These are phyloP conservation scores for Caenorhabditis sp. DNA, from an alignment of 2,888 invertebrate species.

Conservation along the genomic window DNA sequence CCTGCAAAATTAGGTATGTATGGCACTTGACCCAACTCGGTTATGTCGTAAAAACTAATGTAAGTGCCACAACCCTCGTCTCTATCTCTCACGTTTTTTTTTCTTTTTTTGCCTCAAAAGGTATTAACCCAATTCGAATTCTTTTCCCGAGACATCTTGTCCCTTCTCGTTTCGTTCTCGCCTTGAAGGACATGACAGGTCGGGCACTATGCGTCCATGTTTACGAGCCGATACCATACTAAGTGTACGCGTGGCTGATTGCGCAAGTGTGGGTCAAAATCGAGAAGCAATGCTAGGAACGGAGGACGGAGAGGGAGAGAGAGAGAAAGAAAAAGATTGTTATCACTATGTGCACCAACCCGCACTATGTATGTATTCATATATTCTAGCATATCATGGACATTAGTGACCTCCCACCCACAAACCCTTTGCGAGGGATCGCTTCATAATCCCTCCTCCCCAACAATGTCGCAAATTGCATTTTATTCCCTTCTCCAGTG, in stretches of 20 bases:
- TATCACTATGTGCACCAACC: constrained; percentile 36
- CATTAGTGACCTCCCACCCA: background rate
- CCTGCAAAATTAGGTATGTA: constrained; percentile 38
- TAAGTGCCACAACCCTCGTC: constrained; percentile 17
- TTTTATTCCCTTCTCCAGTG: background rate
- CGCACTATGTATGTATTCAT: constrained; percentile 5
- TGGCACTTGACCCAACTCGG: constrained; percentile 48
- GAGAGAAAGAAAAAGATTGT: constrained; percentile 12
- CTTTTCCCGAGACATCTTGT: constrained; percentile 22
- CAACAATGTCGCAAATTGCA: constrained; percentile 23
- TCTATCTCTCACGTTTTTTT: constrained; percentile 1
- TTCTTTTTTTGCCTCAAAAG: constrained; percentile 26
- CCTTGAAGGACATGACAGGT: constrained; percentile 18
- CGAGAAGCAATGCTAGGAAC: too few relatives aligned
- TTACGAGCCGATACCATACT: constrained; percentile 44
- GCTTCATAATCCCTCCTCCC: background rate
- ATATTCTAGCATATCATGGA: background rate
- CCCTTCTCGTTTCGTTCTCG: constrained; percentile 12
- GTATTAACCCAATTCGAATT: constrained; percentile 53
- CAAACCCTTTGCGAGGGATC: constrained; percentile 1
- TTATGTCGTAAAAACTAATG: constrained; percentile 43
- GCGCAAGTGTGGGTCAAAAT: constrained; percentile 32
- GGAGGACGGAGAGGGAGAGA: background rate
- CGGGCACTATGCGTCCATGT: constrained; percentile 18
- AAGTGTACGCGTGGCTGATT: constrained; percentile 18